Base-by-base conservation (phyloP, 1,140 invertebrate genomes). In the Brachionus angularis region DNA sequence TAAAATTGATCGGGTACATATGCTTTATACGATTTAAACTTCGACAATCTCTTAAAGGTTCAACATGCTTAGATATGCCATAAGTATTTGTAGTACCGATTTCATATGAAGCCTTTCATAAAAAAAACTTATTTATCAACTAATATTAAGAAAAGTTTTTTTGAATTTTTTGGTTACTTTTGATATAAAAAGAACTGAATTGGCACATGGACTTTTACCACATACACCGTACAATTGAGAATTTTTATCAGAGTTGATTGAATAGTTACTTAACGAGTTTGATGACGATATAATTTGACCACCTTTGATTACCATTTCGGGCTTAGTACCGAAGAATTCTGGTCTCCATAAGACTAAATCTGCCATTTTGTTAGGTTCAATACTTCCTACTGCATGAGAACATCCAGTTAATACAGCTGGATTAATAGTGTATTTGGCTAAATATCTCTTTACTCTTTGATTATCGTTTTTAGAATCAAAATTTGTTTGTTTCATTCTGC, bases 341-440 rank as follows among this genome's bases (percentile, higher is more conserved):
- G 80, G 80, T 42, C 77, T 74, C 80, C 80, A 82, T 10, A 82
- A 50, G 10, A 81, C 79, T 3, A 82, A 27, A 72, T 82, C 81
- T 18, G 81, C 80, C 70, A 81, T 71, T 71, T 80, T 80, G 23
- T 75, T 77, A 23, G 47, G 49, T 75, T 80, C 75, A 7, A 81
- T 64, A 2, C 79, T 79, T 44, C 81, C 80, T 33, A 82, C 75
- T 1, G 78, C 14, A 55, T 78, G 72, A 0, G 74, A 70, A 50
- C 80, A 74, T 8, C 81, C 81, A 67, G 79, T 76, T 16, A 78
- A 76, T 1, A 81, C 75, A 12, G 80, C 79, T 5, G 80, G 79
- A 75, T 82, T 81, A 39, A 82, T 77, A 3, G 81, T 82, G 72
- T 82, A 82, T 72, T 81, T 82, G 25, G 80, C 79, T 5, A 81